phyloP scores from a whole-genome alignment of 2,888 invertebrate genomes.

The Meloe dianella region DNA sequence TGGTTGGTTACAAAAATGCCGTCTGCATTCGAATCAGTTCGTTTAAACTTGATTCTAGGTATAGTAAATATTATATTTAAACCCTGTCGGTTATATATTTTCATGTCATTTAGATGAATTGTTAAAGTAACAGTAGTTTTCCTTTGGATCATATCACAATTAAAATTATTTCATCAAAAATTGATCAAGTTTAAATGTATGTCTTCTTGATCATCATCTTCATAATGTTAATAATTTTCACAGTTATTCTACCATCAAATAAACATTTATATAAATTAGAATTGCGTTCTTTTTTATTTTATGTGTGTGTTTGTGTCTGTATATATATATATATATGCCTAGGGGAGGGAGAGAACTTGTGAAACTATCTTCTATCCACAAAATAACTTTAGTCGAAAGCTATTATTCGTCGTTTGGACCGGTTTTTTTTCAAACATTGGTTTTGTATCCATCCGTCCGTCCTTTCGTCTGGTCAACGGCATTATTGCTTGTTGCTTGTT shows the following conservation, averaged over 20 bases:
- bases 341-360: background rate
- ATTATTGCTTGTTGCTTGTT: conserved; percentile 22
- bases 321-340: background rate
- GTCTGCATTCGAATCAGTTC: conserved; percentile 4
- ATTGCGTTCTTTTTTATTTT: no score
- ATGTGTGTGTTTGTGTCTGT: no score
- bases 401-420: conserved; percentile 31
- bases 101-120: no score
- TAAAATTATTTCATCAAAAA: background rate
- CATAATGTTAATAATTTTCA: background rate
- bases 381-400: conserved; percentile 9
- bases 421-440: conserved; percentile 35
- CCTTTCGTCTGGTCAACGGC: conserved; percentile 34
- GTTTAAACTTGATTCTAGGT: background rate
- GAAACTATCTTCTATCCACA: conserved; percentile 12
- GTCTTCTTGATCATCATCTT: no score
- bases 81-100: background rate
- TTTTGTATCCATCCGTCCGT: conserved; percentile 3
- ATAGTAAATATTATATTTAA: no score
- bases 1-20: background rate
- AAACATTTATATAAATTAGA: no score
- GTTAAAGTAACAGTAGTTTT: background rate
- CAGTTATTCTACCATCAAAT: no score
- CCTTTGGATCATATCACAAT: background rate
- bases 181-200: background rate